Conservation (phyloP, 2,113 vertebrate genomes). For the Camelus dromedarius region DNA sequence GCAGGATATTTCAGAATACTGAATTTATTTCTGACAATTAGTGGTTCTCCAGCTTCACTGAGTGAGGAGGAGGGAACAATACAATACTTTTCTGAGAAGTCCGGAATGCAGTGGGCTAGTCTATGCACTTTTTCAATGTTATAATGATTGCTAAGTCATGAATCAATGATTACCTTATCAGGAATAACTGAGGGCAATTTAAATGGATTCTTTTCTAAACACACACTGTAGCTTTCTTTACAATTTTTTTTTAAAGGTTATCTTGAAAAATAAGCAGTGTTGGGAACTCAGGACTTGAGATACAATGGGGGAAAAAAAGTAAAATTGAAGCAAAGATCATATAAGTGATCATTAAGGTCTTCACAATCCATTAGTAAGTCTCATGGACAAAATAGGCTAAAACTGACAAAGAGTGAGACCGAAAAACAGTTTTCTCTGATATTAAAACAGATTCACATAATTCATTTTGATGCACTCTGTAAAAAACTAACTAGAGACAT, state of each 20-base stretch:
- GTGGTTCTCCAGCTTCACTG: not conserved
- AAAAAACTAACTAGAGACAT: not conserved
- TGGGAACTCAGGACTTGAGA: not conserved
- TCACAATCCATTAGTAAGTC: not conserved
- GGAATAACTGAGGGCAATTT: conserved; percentile 6
- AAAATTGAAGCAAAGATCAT: not conserved
- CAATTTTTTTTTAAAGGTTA: not conserved
- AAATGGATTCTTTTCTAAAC: not conserved
- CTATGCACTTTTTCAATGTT: not conserved
- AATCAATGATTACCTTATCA: not conserved
- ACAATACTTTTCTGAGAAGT: not conserved
- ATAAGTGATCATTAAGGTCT: not conserved
- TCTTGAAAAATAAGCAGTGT: not conserved
- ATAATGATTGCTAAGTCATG: not conserved
- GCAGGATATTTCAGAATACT: not conserved
- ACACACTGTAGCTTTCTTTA: not conserved
- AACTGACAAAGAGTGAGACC: not conserved
- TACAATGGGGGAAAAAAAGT: not conserved
- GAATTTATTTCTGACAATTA: not conserved
- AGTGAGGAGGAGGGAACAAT: not conserved
- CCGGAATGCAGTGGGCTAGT: not conserved
- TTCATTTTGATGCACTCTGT: not conserved
- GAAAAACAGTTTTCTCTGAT: not conserved
- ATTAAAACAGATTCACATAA: conserved; percentile 9
- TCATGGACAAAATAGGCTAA: not conserved